These are phyloP conservation scores for Taenioides sp. DNA, from an alignment of 2,797 vertebrate species.

Conservation along the genomic window DNA sequence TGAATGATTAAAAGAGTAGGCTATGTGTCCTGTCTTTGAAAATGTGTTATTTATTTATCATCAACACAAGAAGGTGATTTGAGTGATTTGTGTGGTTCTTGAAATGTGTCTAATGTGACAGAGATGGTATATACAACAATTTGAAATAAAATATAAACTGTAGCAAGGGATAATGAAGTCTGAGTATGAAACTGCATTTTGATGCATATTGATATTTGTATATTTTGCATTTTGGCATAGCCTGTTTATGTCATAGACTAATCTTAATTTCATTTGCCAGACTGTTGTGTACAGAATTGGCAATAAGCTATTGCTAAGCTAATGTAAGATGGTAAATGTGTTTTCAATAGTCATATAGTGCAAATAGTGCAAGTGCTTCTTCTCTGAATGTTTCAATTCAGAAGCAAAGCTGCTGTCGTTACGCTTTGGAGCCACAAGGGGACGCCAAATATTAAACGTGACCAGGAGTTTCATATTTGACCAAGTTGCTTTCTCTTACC, in stretches of 20 bases:
- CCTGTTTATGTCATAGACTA: no score
- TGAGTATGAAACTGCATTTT: not conserved
- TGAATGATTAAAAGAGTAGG: slow-evolving; percentile 1
- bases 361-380: not conserved
- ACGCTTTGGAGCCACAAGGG: not conserved
- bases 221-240: no score
- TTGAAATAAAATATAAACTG: not conserved
- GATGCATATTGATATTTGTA: no score
- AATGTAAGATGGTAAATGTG: no score
- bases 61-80: not conserved
- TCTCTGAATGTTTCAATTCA: not conserved
- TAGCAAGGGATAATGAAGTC: not conserved
- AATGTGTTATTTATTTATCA: not conserved
- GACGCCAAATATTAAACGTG: not conserved
- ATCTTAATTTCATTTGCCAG: no score
- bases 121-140: not conserved
- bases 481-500: not conserved
- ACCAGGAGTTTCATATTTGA: not conserved
- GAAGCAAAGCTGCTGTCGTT: not conserved
- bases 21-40: not conserved
- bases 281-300: no score
- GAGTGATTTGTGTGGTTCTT: not conserved
- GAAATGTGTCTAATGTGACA: not conserved
- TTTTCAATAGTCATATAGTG: no score
- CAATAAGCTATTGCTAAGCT: no score